Evolutionary conservation across 1,140 invertebrate species (phyloP).

Genomic region (Zaprionus nigranus): DNA sequence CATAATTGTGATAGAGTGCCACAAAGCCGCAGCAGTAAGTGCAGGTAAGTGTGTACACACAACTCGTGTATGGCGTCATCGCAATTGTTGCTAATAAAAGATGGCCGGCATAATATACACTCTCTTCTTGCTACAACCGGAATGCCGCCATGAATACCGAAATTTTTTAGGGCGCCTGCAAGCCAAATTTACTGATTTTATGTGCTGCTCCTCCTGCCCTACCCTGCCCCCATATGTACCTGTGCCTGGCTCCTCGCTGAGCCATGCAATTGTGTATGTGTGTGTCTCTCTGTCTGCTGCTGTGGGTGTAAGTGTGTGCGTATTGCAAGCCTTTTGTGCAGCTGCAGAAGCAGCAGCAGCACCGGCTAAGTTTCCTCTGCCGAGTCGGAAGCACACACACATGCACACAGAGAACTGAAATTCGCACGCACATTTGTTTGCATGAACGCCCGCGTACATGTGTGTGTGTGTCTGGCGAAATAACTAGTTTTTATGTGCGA

Average conservation of each 20-base stretch:
- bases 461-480: slow-evolving; percentile 43
- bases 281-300: not conserved
- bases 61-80: not conserved
- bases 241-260: not conserved
- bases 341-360: slow-evolving; percentile 16
- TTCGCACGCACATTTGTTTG: slow-evolving; percentile 18
- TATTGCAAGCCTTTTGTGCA: slow-evolving; percentile 22
- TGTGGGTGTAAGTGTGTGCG: not conserved
- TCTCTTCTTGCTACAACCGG: slow-evolving; percentile 11
- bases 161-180: slow-evolving; percentile 18
- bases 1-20: slow-evolving; percentile 40
- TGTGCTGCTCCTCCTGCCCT: no score
- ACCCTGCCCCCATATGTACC: no score
- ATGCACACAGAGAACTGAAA: not conserved
- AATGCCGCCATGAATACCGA: slow-evolving; percentile 24
- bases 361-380: slow-evolving; percentile 1
- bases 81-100: not conserved
- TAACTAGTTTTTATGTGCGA: slow-evolving; percentile 65
- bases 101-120: not conserved
- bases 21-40: slow-evolving; percentile 26
- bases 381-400: slow-evolving; percentile 19
- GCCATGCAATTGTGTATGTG: not conserved
- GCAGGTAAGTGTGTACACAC: slow-evolving; percentile 11
- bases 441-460: not conserved
- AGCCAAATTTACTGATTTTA: slow-evolving; percentile 5